Conservation (phyloP, 1,140 invertebrate genomes). For the Formica selysi region DNA sequence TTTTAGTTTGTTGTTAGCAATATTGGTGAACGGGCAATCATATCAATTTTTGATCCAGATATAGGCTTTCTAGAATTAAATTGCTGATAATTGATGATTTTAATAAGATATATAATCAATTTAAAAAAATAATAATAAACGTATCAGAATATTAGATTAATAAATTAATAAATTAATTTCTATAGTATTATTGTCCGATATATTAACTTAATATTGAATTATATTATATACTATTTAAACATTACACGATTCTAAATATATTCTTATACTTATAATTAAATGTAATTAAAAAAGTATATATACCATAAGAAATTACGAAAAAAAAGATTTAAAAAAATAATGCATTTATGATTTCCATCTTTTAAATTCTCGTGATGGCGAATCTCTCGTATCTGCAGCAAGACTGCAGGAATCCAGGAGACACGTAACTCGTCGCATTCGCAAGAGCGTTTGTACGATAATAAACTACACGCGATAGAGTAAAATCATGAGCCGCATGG, state of each 20-base stretch:
- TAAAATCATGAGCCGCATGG: constrained; percentile 51
- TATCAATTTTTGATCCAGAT: not conserved
- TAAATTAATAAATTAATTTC: not conserved
- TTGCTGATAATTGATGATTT: not conserved
- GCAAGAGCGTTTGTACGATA: constrained; percentile 25
- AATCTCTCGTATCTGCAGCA: not conserved
- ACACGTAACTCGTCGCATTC: constrained; percentile 36
- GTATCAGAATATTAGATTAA: not conserved
- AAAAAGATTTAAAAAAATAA: not conserved
- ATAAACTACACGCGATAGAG: constrained; percentile 1
- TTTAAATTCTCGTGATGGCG: not conserved
- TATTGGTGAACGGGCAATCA: constrained; percentile 6
- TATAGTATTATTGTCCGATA: not conserved
- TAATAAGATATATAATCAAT: not conserved
- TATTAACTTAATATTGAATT: not conserved
- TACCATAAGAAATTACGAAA: not conserved
- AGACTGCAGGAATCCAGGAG: not conserved
- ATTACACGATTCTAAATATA: not conserved
- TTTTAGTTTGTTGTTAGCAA: not conserved
- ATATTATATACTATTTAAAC: not conserved
- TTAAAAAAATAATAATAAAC: not conserved
- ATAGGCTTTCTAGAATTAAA: not conserved
- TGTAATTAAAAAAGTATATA: not conserved
- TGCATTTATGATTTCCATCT: not conserved
- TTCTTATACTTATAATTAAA: constrained; percentile 9